A percentile compares a stretch with the other conserved stretches of the same genome.
Conservation (phyloP, 2,888 invertebrate genomes). For the Dryocosmus kuriphilus region DNA sequence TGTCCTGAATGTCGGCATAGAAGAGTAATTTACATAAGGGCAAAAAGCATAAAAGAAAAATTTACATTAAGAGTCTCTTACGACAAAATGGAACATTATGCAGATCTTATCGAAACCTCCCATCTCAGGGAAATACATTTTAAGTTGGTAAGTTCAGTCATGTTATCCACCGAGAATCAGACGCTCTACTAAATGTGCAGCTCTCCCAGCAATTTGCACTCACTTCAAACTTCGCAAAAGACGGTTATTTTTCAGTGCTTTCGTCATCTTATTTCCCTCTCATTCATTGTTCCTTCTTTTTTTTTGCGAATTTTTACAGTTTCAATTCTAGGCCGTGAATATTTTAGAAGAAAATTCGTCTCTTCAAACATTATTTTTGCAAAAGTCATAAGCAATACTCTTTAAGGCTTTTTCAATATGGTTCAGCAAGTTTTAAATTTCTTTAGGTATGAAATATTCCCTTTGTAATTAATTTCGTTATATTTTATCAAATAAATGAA, state of each 20-base stretch:
- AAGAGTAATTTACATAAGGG: neutral
- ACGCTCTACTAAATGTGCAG: constrained; percentile 9
- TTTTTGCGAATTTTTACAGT: neutral
- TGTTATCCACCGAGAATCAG: neutral
- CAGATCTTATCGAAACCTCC: constrained; percentile 28
- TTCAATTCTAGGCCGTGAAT: neutral
- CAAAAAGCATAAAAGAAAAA: constrained; percentile 5
- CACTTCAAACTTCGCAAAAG: neutral
- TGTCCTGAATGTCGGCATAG: neutral
- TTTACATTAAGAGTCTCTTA: constrained; percentile 3
- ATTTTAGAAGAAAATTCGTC: neutral
- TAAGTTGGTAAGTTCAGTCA: neutral
- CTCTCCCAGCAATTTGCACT: constrained; percentile 12
- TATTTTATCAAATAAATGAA: no score
- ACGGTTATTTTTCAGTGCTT: neutral
- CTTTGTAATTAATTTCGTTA: no score
- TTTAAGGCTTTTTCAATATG: no score
- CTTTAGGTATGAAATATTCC: no score
- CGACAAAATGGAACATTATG: constrained; percentile 12
- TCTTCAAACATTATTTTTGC: no score
- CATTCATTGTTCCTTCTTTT: neutral
- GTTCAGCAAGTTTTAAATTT: no score
- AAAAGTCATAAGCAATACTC: no score
- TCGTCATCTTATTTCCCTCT: neutral
- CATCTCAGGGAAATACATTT: constrained; percentile 25